A percentile compares a stretch with the other conserved stretches of the same genome.
Evolutionary conservation across 1,140 invertebrate species (phyloP).

Genomic region (Neuroterus valhalla): DNA sequence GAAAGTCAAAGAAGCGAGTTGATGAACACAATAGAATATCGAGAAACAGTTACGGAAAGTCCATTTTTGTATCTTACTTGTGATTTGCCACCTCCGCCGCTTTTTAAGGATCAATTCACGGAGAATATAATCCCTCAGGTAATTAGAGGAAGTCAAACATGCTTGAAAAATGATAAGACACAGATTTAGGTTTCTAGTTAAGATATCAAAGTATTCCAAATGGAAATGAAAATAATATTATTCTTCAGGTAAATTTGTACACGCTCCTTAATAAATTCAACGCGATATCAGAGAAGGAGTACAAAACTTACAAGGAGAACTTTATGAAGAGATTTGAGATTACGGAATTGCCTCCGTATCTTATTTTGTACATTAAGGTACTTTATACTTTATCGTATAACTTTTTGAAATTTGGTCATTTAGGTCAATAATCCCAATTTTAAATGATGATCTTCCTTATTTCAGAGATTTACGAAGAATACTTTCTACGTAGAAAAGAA

Average conservation of each 20-base stretch:
- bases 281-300: slow-evolving; percentile 96
- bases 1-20: slow-evolving; percentile 90
- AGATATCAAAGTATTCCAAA: too few relatives aligned
- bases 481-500: slow-evolving; percentile 99
- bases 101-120: slow-evolving; percentile 97
- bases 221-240: neutral
- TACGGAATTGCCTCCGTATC: slow-evolving; percentile 94
- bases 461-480: slow-evolving; percentile 96
- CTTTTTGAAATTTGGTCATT: too few relatives aligned
- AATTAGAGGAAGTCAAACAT: slow-evolving; percentile 31
- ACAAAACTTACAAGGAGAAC: slow-evolving; percentile 99
- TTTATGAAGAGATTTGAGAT: slow-evolving; percentile 98
- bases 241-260: slow-evolving; percentile 91
- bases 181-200: too few relatives aligned
- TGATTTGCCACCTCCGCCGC: slow-evolving; percentile 95
- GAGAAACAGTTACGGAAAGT: slow-evolving; percentile 89
- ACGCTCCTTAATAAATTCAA: slow-evolving; percentile 97
- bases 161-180: neutral
- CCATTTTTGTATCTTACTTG: slow-evolving; percentile 97
- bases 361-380: slow-evolving; percentile 97
- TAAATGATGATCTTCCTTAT: slow-evolving; percentile 55
- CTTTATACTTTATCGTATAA: too few relatives aligned
- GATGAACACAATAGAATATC: slow-evolving; percentile 89
- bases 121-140: slow-evolving; percentile 99
- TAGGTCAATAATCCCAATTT: neutral